Base-by-base conservation (phyloP, 37 sponge, comb jelly and placozoan species). In the Oopsacas minuta region DNA sequence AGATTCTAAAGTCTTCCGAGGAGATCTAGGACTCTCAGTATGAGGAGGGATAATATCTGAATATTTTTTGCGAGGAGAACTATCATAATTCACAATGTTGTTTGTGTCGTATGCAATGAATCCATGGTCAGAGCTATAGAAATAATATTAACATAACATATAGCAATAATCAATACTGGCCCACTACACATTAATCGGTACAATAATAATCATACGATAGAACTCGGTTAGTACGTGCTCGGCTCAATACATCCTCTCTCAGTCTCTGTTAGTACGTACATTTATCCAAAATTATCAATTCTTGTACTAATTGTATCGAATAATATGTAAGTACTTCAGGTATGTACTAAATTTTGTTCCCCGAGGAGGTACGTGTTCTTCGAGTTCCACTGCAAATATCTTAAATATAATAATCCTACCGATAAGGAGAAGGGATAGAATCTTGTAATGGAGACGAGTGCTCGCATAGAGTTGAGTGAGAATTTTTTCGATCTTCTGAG, bases 61-160 rank as follows among this genome's bases (percentile, higher is more conserved):
- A 5, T 12, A 3, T 7, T 3, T 10, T 34, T 61, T 61, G 17
- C 75, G 75, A 25, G 75, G 75, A 10, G 75, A 61, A 34, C 28
- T 25, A 3, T 61, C 75, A 12, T 61, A 61, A 34, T 61, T n/a
- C 5, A 61, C 1, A 7, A 61, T 10, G 30, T 61, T n/a, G 30
- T 61, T 61, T 3, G 75, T 61, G 75, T 61, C 75, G 75, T 61
- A 61, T 61, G 75, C 75, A 12, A 61, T 61, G 75, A 61, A 61
- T 61, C 75, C 75, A 61, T 61, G 75, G 30, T 61, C 28, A n/a
- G 75, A 61, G 22, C 75, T 61, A 61, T 3, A 61, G 75, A 15
- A 42, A 15, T 15, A 15, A 8, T 17, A 17, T 42, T 17, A 42
- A 8, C 8, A 15, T 42, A 15, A 42, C 49, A 15, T 42, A 15